These are phyloP conservation scores for Scaptomyza parva DNA, from an alignment of 2,888 invertebrate species.

Conservation along the genomic window DNA sequence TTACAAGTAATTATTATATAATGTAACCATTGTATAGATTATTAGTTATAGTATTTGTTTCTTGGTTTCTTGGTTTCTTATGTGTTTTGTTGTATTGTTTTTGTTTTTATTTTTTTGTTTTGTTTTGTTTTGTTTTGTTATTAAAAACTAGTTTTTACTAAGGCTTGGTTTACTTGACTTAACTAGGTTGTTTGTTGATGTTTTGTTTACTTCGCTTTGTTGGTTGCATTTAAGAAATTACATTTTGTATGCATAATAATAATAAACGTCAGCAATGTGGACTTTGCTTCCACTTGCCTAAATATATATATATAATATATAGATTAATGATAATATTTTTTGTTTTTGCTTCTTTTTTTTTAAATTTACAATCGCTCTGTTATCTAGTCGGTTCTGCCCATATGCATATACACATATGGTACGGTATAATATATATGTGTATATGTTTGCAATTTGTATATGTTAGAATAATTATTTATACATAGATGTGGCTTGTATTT, in stretches of 20 bases:
- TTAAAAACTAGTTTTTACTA: conserved; percentile 76
- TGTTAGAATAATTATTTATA: conserved; percentile 24
- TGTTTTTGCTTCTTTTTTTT: conserved; percentile 11
- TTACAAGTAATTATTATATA: conserved; percentile 67
- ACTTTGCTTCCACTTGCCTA: conserved; percentile 23
- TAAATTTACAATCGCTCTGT: conserved; percentile 60
- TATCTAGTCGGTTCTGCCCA: conserved; percentile 47
- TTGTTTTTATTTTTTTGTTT: conserved; percentile 7
- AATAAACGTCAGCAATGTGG: conserved; percentile 55
- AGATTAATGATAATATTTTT: conserved; percentile 45
- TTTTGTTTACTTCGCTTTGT: conserved; percentile 45
- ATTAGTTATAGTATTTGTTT: conserved; percentile 49
- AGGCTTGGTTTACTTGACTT: conserved; percentile 76
- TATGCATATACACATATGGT: conserved; percentile 32
- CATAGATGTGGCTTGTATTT: conserved; percentile 41
- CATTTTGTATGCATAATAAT: conserved; percentile 52
- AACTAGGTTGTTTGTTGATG: conserved; percentile 55
- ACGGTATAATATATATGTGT: conserved; percentile 6
- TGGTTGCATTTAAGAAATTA: conserved; percentile 61
- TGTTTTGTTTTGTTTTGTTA: conserved; percentile 39
- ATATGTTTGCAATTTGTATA: conserved; percentile 3
- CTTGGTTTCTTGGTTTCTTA: conserved; percentile 26
- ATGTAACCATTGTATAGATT: conserved; percentile 54
- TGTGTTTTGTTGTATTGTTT: conserved; percentile 15
- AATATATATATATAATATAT: conserved; percentile 12